Evolutionary conservation across 1,140 invertebrate genomes (phyloP).

Genomic region (Trichomalopsis sarcophagae): DNA sequence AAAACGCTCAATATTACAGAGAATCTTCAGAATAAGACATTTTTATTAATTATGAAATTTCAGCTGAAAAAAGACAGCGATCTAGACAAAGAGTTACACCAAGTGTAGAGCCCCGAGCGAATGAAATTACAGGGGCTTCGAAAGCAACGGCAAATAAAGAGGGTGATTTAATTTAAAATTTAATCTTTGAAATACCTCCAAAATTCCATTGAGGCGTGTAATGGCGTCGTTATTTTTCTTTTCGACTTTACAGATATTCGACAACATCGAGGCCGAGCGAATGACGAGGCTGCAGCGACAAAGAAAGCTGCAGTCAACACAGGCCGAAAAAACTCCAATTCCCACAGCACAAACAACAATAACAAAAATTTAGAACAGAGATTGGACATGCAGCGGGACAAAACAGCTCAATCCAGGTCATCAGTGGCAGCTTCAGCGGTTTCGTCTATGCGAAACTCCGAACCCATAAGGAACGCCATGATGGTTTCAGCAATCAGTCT

Average conservation of each 20-base stretch:
- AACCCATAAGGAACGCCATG: not conserved
- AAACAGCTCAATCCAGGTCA: slow-evolving; percentile 71
- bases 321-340: slow-evolving; percentile 37
- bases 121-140: slow-evolving; percentile 62
- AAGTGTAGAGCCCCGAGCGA: slow-evolving; percentile 57
- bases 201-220: not conserved
- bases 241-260: slow-evolving; percentile 27
- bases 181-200: not conserved
- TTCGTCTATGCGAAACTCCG: not conserved
- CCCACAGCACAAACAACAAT: slow-evolving; percentile 56
- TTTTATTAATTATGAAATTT: slow-evolving; percentile 37
- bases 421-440: slow-evolving; percentile 51
- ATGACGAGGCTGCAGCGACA: not conserved
- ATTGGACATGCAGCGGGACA: slow-evolving; percentile 63
- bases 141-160: slow-evolving; percentile 57
- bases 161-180: slow-evolving; percentile 49
- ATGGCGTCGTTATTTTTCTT: not conserved
- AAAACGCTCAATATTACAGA: too few species aligned
- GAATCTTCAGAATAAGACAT: not conserved
- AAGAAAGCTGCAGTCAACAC: slow-evolving; percentile 5
- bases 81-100: slow-evolving; percentile 58
- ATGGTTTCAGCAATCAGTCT: not conserved
- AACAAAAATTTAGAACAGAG: slow-evolving; percentile 56
- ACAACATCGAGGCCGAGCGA: slow-evolving; percentile 14
- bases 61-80: slow-evolving; percentile 62